A percentile compares a stretch with the other conserved stretches of the same genome.
Evolutionary conservation across 2,888 invertebrate species (phyloP).

Genomic region (Mythimna lalbum): DNA sequence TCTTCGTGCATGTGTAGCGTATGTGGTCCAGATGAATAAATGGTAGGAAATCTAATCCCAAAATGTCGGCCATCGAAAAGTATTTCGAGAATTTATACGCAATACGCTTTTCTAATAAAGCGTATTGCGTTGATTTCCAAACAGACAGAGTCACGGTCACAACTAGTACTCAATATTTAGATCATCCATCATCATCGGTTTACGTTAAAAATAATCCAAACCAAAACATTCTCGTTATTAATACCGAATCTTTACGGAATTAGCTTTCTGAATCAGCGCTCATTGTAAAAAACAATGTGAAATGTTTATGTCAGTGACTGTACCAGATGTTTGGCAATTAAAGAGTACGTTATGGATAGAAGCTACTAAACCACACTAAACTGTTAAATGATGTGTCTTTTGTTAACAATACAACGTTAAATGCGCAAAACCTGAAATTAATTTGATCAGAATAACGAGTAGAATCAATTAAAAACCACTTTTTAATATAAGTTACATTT

Average conservation of each 20-base stretch:
- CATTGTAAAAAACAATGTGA: constrained; percentile 47
- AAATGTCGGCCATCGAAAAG: neutral
- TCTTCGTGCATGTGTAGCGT: too few species aligned
- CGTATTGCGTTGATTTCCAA: neutral
- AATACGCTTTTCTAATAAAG: too few species aligned
- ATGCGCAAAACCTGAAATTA: too few species aligned
- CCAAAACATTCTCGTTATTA: constrained; percentile 56
- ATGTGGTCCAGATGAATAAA: too few species aligned
- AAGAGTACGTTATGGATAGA: constrained; percentile 33
- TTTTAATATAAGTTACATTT: too few species aligned
- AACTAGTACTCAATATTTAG: constrained; percentile 39
- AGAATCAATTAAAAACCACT: too few species aligned
- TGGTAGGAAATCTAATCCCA: neutral
- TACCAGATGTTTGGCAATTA: constrained; percentile 51
- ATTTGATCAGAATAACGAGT: too few species aligned
- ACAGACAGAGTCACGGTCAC: constrained; percentile 5
- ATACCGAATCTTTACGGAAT: constrained; percentile 53
- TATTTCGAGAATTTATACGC: neutral
- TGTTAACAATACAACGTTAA: neutral
- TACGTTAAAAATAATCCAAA: constrained; percentile 61
- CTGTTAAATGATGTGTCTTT: constrained; percentile 25
- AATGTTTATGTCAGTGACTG: constrained; percentile 34
- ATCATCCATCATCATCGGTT: constrained; percentile 46
- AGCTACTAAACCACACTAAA: constrained; percentile 51
- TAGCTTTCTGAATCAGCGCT: constrained; percentile 58